Percentiles rank a stretch among this genome's conserved stretches.
These are phyloP conservation scores for Rhegmatorhina hoffmannsi DNA, from an alignment of 2,113 vertebrate species.

Conservation along the genomic window DNA sequence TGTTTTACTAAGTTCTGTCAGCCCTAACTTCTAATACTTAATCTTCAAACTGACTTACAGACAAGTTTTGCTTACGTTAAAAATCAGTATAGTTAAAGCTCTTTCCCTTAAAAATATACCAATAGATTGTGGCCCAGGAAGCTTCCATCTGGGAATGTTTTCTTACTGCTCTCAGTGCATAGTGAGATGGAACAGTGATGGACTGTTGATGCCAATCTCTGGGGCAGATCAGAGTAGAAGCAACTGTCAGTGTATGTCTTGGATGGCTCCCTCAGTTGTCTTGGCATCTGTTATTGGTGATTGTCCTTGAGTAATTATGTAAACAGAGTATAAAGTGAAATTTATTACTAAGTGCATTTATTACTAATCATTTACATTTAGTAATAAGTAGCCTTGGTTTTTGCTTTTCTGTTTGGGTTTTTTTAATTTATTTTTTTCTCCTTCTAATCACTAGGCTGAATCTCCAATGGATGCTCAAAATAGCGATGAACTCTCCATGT, in stretches of 20 bases:
- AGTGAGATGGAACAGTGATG: neutral
- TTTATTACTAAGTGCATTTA: too few relatives aligned
- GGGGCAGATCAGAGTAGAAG: neutral
- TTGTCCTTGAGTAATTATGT: neutral
- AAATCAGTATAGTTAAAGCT: neutral
- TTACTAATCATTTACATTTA: neutral
- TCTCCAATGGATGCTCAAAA: constrained; percentile 69
- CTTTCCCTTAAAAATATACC: neutral
- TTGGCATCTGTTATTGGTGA: neutral
- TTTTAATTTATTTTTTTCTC: neutral
- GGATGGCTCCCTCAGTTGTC: neutral
- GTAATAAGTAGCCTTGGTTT: neutral
- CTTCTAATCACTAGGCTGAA: neutral
- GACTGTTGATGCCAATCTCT: neutral
- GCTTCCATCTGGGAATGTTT: neutral
- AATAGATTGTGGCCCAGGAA: neutral
- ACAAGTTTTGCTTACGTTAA: neutral
- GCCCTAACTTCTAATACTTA: neutral
- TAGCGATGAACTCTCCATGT: constrained; percentile 83
- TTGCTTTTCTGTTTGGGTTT: neutral
- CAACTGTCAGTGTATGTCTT: neutral
- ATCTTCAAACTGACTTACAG: neutral
- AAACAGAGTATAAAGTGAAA: neutral
- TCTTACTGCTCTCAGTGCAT: accelerated
- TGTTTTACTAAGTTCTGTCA: neutral